These are phyloP conservation scores for Leptogaster cylindrica DNA, from an alignment of 2,888 invertebrate genomes.

Conservation along the genomic window DNA sequence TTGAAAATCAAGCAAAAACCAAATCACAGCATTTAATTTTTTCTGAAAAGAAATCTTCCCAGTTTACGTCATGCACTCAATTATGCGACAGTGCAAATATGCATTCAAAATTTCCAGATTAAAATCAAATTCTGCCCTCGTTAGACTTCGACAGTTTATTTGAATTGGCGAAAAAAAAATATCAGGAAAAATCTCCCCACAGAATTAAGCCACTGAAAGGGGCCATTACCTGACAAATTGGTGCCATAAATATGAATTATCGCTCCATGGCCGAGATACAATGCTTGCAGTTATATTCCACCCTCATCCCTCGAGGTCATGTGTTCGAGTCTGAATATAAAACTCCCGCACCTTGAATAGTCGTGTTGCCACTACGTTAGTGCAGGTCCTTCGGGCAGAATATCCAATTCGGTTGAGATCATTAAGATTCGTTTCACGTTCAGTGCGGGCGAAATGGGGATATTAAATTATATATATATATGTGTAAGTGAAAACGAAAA, in stretches of 20 bases:
- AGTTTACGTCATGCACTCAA: not conserved
- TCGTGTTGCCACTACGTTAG: constrained; percentile 15
- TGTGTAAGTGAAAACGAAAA: constrained; percentile 30
- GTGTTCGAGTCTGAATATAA: constrained; percentile 3
- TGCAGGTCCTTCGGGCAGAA: not conserved
- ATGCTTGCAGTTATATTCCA: not conserved
- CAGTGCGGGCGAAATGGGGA: constrained; percentile 31
- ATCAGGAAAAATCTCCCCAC: not conserved
- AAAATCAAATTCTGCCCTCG: constrained; percentile 6
- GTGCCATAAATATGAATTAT: constrained; percentile 45
- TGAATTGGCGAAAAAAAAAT: not conserved
- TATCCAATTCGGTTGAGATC: not conserved
- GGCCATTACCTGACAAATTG: constrained; percentile 46
- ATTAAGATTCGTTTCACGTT: constrained; percentile 25
- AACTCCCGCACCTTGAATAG: constrained; percentile 22
- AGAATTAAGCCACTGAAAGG: constrained; percentile 20
- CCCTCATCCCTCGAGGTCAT: not conserved
- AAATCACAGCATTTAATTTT: too few relatives aligned
- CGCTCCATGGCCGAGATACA: constrained; percentile 20
- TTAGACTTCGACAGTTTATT: too few relatives aligned
- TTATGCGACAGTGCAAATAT: too few relatives aligned
- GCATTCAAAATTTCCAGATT: constrained; percentile 6
- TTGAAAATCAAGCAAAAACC: too few relatives aligned
- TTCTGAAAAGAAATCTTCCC: too few relatives aligned
- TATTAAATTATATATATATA: constrained; percentile 45